Evolutionary conservation across 1,140 invertebrate species (phyloP).

Genomic region (Heliconius hewitsoni): DNA sequence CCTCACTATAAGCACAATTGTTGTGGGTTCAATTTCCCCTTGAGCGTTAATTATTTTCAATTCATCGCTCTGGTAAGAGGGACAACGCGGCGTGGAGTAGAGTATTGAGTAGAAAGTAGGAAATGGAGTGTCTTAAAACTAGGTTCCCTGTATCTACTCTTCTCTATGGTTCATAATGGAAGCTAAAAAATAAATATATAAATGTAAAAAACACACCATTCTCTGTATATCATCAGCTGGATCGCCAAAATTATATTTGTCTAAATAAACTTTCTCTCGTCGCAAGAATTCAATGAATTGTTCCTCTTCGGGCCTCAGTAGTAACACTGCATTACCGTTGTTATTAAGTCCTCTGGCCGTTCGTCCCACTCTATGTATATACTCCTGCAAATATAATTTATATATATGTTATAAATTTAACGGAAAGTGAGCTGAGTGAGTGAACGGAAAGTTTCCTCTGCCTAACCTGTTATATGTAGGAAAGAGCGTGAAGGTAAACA

Average conservation of each 20-base stretch:
- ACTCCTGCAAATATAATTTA: slow-evolving; percentile 82
- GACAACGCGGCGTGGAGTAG: too few species aligned
- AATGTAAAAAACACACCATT: slow-evolving; percentile 48
- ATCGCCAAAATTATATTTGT: slow-evolving; percentile 92
- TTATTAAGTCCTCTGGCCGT: slow-evolving; percentile 95
- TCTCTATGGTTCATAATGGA: too few species aligned
- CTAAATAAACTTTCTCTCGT: slow-evolving; percentile 92
- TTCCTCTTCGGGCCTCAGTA: slow-evolving; percentile 93
- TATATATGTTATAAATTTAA: too few species aligned
- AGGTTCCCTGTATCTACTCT: too few species aligned
- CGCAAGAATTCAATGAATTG: slow-evolving; percentile 93
- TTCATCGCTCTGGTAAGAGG: not conserved
- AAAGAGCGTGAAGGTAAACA: too few species aligned
- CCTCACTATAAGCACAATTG: not conserved
- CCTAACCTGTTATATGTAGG: too few species aligned
- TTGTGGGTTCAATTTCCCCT: not conserved
- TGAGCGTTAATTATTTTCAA: not conserved
- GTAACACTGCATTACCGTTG: slow-evolving; percentile 92
- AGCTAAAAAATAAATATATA: not conserved
- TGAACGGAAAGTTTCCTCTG: too few species aligned
- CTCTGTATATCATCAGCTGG: slow-evolving; percentile 58
- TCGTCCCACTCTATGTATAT: slow-evolving; percentile 94
- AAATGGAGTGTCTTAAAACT: too few species aligned
- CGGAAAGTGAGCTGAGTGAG: too few species aligned
- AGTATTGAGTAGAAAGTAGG: too few species aligned